Base-by-base conservation (phyloP, 2,888 invertebrate genomes). In the Eupsilia transversa region DNA sequence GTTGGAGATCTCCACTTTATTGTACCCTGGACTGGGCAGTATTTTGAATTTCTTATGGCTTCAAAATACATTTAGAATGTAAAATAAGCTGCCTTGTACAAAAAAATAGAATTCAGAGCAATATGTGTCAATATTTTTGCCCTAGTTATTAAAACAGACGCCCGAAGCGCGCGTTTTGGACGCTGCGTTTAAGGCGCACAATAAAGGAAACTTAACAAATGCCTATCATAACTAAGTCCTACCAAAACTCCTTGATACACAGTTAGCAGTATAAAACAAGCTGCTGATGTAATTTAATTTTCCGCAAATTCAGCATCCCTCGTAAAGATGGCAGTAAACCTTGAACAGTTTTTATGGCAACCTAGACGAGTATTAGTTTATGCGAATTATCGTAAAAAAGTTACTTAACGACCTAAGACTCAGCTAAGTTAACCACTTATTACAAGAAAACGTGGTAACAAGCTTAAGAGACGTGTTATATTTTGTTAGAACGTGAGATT, bases 351-450 rank as follows among this genome's bases (percentile, higher is more conserved):
- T 82, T 85, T 84, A 84, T 63, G 72, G 41, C 56, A 57, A 63
- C 63, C 74, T 75, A 77, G 82, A 74, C 66, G 66, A 71, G 81
- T 74, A 74, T 82, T 85, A 84, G 79, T 86, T 67, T 77, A 41
- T 72, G 76, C 66, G 68, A 78, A 81, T 84, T 80, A 86, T 77
- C 86, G 86, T 87, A 84, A 87, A 86, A 85, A 86, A 86, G 77
- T 83, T 80, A 79, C 74, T 83, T 84, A 85, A 87, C 73, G 77
- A 61, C 60, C 43, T 46, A 7, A 75, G 74, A 71, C 75, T 78
- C 49, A 27, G 71, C 78, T 72, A 61, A 77, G 70, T 79, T 77
- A 54, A 68, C 75, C 68, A 61, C 66, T 79, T 79, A 78, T 77
- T 77, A 69, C 43, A 61, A 70, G 66, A 61, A 72, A 43, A 69